Evolutionary conservation across 2,797 vertebrate species (phyloP).

Genomic region (Capromys pilorides): DNA sequence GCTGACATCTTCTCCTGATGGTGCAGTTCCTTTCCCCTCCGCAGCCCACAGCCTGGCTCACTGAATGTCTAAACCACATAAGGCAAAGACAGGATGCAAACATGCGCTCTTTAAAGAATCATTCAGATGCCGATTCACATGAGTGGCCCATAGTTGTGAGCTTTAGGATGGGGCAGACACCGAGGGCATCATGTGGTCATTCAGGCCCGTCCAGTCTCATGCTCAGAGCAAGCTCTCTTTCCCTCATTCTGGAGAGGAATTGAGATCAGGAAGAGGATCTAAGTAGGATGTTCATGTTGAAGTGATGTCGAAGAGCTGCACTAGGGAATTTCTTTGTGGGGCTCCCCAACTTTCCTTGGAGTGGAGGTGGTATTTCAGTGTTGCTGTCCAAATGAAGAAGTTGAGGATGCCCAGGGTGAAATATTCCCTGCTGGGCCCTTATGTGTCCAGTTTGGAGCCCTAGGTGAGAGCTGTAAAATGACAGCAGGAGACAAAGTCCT

Average conservation of each 20-base stretch:
- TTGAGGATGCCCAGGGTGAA: not conserved
- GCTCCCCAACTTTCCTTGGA: not conserved
- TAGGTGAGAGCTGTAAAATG: not conserved
- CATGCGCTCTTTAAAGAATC: not conserved
- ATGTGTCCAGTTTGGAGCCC: not conserved
- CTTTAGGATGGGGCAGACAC: not conserved
- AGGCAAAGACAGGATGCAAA: not conserved
- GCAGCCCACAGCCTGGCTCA: not conserved
- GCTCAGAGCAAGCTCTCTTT: not conserved
- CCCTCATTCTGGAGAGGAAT: not conserved
- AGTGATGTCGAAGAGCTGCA: not conserved
- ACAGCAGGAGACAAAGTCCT: not conserved
- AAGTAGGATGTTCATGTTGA: not conserved
- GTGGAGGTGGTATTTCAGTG: not conserved
- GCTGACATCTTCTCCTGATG: not conserved
- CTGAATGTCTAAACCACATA: not conserved
- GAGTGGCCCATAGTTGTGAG: not conserved
- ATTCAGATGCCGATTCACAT: not conserved
- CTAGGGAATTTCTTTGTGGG: not conserved
- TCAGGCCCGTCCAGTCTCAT: not conserved
- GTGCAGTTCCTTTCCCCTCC: not conserved
- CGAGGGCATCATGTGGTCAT: not conserved
- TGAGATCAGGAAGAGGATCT: not conserved
- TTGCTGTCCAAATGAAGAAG: not conserved
- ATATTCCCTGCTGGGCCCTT: not conserved